phyloP scores from a whole-genome alignment of 1,140 invertebrate genomes.

The Reticulitermes speratus region DNA sequence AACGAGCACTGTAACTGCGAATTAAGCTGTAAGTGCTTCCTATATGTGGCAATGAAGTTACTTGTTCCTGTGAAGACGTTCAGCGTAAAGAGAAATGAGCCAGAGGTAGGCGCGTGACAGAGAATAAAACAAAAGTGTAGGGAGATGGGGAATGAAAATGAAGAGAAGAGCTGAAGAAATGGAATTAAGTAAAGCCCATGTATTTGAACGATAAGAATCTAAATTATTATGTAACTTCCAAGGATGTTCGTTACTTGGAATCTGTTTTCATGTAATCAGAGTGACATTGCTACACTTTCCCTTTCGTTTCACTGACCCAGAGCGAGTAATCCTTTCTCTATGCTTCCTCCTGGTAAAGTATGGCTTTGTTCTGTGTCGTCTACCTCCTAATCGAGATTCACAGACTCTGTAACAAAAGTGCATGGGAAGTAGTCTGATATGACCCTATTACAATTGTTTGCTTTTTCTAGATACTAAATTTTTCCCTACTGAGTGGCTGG shows the following conservation, averaged over 20 bases:
- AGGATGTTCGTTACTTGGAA: background rate
- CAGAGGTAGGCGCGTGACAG: background rate
- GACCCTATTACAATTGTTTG: background rate
- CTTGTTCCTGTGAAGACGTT: background rate
- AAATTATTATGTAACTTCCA: background rate
- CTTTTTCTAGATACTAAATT: too few species aligned
- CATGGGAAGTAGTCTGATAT: background rate
- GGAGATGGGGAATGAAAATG: background rate
- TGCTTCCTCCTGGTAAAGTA: background rate
- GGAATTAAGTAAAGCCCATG: background rate
- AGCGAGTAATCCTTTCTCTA: background rate
- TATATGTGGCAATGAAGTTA: background rate
- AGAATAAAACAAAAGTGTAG: background rate
- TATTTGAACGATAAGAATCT: background rate
- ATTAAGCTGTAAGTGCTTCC: background rate
- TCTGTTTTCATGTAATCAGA: background rate
- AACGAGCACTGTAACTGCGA: background rate
- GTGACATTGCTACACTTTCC: background rate
- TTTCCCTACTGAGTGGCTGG: too few species aligned
- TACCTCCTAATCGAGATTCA: background rate
- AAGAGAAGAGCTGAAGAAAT: background rate
- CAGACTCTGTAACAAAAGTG: background rate
- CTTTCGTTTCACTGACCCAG: background rate
- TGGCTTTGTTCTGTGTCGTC: background rate
- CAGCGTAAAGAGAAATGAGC: background rate